phyloP scores from a whole-genome alignment of 2,797 vertebrate species.

The Takifugu ocellatus region DNA sequence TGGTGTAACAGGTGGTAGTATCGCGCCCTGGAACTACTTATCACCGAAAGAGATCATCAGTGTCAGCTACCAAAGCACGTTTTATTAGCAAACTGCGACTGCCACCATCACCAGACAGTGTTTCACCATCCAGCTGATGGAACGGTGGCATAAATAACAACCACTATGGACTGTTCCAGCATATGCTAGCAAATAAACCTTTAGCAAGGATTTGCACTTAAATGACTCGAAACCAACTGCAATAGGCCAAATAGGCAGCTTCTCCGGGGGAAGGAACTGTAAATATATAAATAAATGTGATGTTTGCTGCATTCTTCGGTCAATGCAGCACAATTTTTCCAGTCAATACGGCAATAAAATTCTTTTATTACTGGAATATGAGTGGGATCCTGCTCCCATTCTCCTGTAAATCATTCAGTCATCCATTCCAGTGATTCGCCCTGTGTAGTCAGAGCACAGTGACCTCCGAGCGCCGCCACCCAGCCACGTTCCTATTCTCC shows the following conservation, averaged over 20 bases:
- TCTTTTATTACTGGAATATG: slow-evolving; percentile 37
- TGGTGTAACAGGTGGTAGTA: neutral
- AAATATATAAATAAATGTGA: neutral
- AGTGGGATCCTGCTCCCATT: slow-evolving; percentile 16
- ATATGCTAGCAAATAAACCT: neutral
- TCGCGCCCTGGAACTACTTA: too few species aligned
- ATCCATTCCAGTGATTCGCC: slow-evolving; percentile 43
- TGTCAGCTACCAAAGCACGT: neutral
- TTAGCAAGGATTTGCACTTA: neutral
- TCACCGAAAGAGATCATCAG: neutral
- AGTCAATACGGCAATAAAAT: slow-evolving; percentile 52
- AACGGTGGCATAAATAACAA: too few species aligned
- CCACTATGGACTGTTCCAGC: neutral
- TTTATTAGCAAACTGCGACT: too few species aligned
- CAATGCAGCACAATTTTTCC: slow-evolving; percentile 20
- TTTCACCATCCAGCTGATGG: neutral
- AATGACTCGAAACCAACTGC: slow-evolving; percentile 2
- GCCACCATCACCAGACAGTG: neutral
- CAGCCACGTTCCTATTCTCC: neutral
- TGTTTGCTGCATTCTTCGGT: slow-evolving; percentile 15
- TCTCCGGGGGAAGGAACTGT: neutral
- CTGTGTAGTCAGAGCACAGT: slow-evolving; percentile 33
- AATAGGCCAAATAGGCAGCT: slow-evolving; percentile 1
- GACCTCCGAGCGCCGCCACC: slow-evolving; percentile 6
- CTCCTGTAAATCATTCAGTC: slow-evolving; percentile 24